phyloP scores from a whole-genome alignment of 2,797 vertebrate genomes.

The Rhinichthys osculus region DNA sequence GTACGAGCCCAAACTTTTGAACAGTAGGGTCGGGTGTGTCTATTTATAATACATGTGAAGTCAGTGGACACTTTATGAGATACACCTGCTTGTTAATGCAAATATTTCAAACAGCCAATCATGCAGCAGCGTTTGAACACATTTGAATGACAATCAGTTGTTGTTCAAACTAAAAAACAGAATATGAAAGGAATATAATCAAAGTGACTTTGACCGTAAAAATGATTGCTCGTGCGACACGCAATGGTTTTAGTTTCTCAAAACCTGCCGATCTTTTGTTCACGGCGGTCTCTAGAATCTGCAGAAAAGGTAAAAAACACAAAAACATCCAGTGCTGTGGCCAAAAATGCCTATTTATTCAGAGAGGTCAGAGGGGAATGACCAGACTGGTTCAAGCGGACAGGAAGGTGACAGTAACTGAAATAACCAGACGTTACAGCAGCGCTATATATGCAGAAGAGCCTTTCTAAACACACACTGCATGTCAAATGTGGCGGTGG shows the following conservation, averaged over 20 bases:
- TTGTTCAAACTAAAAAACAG: background rate
- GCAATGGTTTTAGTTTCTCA: background rate
- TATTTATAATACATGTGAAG: background rate
- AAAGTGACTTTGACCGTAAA: conserved; percentile 5
- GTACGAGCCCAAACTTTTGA: background rate
- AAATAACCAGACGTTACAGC: conserved; percentile 11
- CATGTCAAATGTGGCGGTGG: conserved; percentile 10
- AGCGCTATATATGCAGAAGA: background rate
- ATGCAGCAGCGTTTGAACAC: background rate
- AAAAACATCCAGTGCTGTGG: conserved; percentile 6
- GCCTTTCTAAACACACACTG: background rate
- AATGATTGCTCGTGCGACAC: background rate
- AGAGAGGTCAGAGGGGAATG: conserved; percentile 18
- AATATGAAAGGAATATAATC: background rate
- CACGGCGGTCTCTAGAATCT: background rate
- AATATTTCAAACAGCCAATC: background rate
- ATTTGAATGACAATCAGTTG: background rate
- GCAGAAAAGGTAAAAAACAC: background rate
- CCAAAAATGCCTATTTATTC: background rate
- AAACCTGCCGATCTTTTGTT: background rate
- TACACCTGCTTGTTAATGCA: background rate
- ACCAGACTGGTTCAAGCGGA: background rate
- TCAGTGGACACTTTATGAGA: background rate
- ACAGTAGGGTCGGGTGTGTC: background rate
- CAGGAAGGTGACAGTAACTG: background rate